phyloP scores from a whole-genome alignment of 23 tunicate genomes.

The Ascidia mentula region DNA sequence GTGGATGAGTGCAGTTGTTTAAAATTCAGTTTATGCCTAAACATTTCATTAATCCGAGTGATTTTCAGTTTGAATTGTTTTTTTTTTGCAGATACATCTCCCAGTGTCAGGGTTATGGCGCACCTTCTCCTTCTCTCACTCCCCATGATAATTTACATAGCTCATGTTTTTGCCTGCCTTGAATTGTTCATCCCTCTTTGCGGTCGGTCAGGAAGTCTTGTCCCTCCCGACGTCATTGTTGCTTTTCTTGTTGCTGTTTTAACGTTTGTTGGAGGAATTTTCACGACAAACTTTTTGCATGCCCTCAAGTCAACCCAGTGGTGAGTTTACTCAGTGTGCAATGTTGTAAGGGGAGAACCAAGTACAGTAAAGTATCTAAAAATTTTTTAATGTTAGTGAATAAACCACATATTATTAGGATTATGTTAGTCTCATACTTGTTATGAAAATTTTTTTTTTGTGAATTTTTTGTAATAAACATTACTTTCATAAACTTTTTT shows the following conservation, averaged over 20 bases:
- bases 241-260: conserved; percentile 28
- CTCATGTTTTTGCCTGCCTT: conserved; percentile 37
- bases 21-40: too few relatives aligned
- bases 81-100: not conserved
- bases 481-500: not conserved
- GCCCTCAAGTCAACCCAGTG: conserved; percentile 37
- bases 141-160: conserved; percentile 22
- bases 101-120: not conserved
- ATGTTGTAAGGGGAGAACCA: too few relatives aligned
- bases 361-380: too few relatives aligned
- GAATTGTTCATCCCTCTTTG: conserved; percentile 67
- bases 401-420: too few relatives aligned
- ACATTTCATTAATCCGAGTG: too few relatives aligned
- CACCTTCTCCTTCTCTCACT: conserved; percentile 3
- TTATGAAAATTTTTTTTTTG: too few relatives aligned
- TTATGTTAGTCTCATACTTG: too few relatives aligned
- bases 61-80: too few relatives aligned
- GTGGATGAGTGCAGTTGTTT: too few relatives aligned
- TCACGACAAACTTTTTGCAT: conserved; percentile 23
- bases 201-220: conserved; percentile 66
- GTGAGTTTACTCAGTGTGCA: too few relatives aligned
- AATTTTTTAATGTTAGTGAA: too few relatives aligned
- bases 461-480: too few relatives aligned
- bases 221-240: conserved; percentile 76
- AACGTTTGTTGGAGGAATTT: not conserved